Evolutionary conservation across 2,888 invertebrate species (phyloP), one percentile per base, ranked within the genome.

Genomic region (Synergus umbraculus): DNA sequence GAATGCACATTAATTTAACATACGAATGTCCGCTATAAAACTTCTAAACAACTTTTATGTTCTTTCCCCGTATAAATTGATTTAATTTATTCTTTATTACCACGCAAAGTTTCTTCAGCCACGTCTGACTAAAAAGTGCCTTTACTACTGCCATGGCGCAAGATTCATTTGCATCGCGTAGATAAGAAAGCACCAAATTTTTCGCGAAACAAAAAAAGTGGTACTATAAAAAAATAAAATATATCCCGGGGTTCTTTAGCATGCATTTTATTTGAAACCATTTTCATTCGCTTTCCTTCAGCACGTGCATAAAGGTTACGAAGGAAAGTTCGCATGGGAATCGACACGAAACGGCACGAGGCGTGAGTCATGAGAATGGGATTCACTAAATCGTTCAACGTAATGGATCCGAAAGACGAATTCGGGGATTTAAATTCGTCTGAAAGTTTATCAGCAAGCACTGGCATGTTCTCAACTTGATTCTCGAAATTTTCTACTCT

Each of bases 401-500:
- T 73, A 73, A 73, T 73, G 73, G 49, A 73, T 73, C 73, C 15
- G 37, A 49, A 54, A 69, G 69, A 73, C 54, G 54, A 73, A 73
- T 73, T 73, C 73, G 73, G 77, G 83, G 83, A 86, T 86, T 88
- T 88, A 84, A 87, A 86, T 87, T 84, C 85, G 80, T 84, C 83
- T 83, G 77, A 78, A 81, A 83, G 83, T 86, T 86, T 88, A 87
- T 88, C 88, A 85, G 85, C 85, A 84, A 86, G 88, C 86, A 88
- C 86, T 88, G 85, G 84, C 80, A 85, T 83, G 79, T 80, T 67
- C 82, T 79, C 65, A 67, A 44, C 2, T 60, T 44, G 44, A 12
- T 22, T 67, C 44, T 46, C 10, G 9, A 67, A 46, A 67, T 18
- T 67, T 13, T 18, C 43, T 67, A 12, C n/a, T 22, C 1, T 10